Percentiles rank a stretch among this genome's conserved stretches.
phyloP scores from a whole-genome alignment of 2,888 invertebrate genomes.

The Amphimallon solstitiale region DNA sequence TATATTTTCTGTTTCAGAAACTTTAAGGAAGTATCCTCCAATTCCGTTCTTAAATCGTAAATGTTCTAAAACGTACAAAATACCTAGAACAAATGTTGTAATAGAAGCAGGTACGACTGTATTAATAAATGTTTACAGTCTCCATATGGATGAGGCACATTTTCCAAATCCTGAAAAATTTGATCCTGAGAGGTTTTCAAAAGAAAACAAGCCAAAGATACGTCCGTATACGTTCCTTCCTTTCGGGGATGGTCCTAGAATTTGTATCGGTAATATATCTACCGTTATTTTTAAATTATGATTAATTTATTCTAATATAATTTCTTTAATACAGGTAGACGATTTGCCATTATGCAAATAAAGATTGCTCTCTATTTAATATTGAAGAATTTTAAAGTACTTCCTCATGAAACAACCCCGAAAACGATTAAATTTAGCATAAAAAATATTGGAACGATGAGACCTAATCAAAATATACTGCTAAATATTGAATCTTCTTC shows the following conservation, averaged over 20 bases:
- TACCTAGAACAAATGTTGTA: slow-evolving; percentile 64
- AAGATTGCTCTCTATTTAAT: slow-evolving; percentile 67
- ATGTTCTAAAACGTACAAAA: slow-evolving; percentile 65
- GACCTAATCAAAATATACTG: not conserved
- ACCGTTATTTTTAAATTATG: not conserved
- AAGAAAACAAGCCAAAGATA: slow-evolving; percentile 62
- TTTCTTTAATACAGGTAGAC: slow-evolving; percentile 59
- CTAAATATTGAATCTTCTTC: not conserved
- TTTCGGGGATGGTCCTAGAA: slow-evolving; percentile 68
- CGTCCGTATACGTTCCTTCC: slow-evolving; percentile 66
- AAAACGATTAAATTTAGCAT: slow-evolving; percentile 59
- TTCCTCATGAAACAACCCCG: slow-evolving; percentile 54
- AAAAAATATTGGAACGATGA: slow-evolving; percentile 53
- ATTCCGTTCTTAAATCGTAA: slow-evolving; percentile 65
- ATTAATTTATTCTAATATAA: too few species aligned
- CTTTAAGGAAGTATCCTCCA: slow-evolving; percentile 70
- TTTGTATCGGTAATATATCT: slow-evolving; percentile 65
- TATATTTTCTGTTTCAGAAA: slow-evolving; percentile 66
- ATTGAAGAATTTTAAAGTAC: slow-evolving; percentile 59
- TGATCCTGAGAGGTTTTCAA: slow-evolving; percentile 68
- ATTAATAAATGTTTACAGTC: slow-evolving; percentile 66
- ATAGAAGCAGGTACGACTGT: slow-evolving; percentile 67
- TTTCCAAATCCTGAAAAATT: slow-evolving; percentile 69
- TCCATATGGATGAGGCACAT: slow-evolving; percentile 69
- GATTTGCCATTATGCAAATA: slow-evolving; percentile 67